Evolutionary conservation across 1,140 invertebrate genomes (phyloP).

Genomic region (Brachionus plicatilis): DNA sequence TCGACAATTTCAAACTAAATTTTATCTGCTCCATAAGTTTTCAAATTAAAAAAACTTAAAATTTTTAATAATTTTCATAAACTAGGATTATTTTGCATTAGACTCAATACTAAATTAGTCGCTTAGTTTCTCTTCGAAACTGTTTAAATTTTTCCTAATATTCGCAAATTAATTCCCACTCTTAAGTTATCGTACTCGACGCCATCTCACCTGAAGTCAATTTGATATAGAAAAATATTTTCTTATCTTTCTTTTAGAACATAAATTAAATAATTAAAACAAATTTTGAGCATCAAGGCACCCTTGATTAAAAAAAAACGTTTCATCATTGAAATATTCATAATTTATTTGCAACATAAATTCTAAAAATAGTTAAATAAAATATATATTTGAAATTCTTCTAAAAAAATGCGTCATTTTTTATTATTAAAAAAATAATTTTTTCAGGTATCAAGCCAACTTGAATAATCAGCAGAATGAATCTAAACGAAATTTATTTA

Average conservation of each 20-base stretch:
- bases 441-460: not conserved
- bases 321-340: not conserved
- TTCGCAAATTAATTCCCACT: too few species aligned
- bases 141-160: too few species aligned
- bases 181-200: not conserved
- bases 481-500: slow-evolving; percentile 42
- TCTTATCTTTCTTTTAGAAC: not conserved
- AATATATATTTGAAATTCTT: not conserved
- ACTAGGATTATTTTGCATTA: too few species aligned
- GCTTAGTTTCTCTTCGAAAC: too few species aligned
- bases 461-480: not conserved
- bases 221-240: not conserved
- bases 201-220: not conserved
- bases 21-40: too few species aligned
- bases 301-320: not conserved
- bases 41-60: too few species aligned
- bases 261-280: not conserved
- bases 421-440: not conserved
- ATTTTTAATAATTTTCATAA: too few species aligned
- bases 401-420: slow-evolving; percentile 10
- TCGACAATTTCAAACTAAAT: too few species aligned
- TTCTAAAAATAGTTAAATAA: not conserved
- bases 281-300: not conserved
- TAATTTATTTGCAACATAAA: not conserved
- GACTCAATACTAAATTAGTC: too few species aligned